Conservation (phyloP, 1,140 invertebrate species). For the Zaprionus camerounensis region DNA sequence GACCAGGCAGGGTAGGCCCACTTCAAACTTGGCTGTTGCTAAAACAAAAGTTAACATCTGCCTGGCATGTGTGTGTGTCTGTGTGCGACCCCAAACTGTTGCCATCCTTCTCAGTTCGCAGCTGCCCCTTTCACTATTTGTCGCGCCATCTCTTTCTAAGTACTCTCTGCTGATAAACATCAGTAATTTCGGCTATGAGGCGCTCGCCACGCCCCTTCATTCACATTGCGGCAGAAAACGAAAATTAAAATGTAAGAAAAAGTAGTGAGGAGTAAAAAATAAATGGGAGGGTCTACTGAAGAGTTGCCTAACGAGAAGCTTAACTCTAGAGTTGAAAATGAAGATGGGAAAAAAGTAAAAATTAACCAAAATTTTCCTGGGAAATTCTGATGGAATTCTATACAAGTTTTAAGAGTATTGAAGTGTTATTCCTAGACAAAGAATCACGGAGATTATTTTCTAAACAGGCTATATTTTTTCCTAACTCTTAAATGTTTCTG, state of each 20-base stretch:
- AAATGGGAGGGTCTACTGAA: not conserved
- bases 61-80: conserved; percentile 27
- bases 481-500: too few species aligned
- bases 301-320: not conserved
- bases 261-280: not conserved
- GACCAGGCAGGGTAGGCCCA: conserved; percentile 30
- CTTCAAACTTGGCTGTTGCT: conserved; percentile 77
- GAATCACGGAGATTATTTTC: too few species aligned
- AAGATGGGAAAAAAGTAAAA: not conserved
- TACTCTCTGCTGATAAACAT: conserved; percentile 72
- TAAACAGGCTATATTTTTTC: too few species aligned
- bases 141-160: conserved; percentile 19
- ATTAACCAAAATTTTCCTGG: too few species aligned
- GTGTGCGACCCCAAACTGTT: not conserved
- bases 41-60: conserved; percentile 79
- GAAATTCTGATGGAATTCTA: too few species aligned
- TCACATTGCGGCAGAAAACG: conserved; percentile 58
- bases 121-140: conserved; percentile 4
- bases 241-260: conserved; percentile 56
- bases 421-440: too few species aligned
- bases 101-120: not conserved
- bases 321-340: not conserved
- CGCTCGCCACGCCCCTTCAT: conserved; percentile 50
- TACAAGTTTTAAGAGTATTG: too few species aligned
- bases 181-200: conserved; percentile 66